A percentile compares a stretch with the other conserved stretches of the same genome.
phyloP scores from a whole-genome alignment of 1,140 invertebrate species.

The Telenomus remus region DNA sequence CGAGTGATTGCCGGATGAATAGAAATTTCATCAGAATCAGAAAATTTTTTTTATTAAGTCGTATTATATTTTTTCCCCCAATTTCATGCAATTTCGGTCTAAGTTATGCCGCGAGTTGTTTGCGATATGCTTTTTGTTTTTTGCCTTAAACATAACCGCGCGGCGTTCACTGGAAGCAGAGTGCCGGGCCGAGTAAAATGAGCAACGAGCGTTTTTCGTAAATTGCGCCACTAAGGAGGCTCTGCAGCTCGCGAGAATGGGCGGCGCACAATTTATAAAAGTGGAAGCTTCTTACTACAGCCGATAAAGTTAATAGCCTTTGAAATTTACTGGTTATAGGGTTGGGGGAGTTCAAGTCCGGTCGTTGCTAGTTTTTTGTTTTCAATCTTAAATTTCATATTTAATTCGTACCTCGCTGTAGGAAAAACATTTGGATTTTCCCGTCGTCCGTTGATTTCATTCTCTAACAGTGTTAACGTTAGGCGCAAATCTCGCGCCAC shows the following conservation, averaged over 20 bases:
- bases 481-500: too few relatives aligned
- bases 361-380: conserved; percentile 28
- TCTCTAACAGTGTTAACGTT: background rate
- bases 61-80: conserved; percentile 56
- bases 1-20: too few relatives aligned
- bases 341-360: conserved; percentile 41
- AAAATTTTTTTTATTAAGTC: conserved; percentile 11
- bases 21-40: too few relatives aligned
- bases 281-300: conserved; percentile 65
- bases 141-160: conserved; percentile 31
- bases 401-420: conserved; percentile 15
- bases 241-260: conserved; percentile 45
- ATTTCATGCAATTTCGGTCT: conserved; percentile 49
- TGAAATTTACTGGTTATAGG: conserved; percentile 65
- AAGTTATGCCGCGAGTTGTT: conserved; percentile 33
- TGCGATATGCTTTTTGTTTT: conserved; percentile 42
- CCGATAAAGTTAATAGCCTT: conserved; percentile 71
- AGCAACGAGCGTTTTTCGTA: conserved; percentile 68
- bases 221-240: conserved; percentile 61
- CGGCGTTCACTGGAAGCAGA: conserved; percentile 29
- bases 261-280: conserved; percentile 69
- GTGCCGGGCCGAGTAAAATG: conserved; percentile 62
- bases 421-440: conserved; percentile 15
- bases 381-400: conserved; percentile 24
- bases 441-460: too few relatives aligned